A percentile compares a stretch with the other conserved stretches of the same genome.
Evolutionary conservation across 2,797 vertebrate genomes (phyloP).

Genomic region (Eremophila alpestris): DNA sequence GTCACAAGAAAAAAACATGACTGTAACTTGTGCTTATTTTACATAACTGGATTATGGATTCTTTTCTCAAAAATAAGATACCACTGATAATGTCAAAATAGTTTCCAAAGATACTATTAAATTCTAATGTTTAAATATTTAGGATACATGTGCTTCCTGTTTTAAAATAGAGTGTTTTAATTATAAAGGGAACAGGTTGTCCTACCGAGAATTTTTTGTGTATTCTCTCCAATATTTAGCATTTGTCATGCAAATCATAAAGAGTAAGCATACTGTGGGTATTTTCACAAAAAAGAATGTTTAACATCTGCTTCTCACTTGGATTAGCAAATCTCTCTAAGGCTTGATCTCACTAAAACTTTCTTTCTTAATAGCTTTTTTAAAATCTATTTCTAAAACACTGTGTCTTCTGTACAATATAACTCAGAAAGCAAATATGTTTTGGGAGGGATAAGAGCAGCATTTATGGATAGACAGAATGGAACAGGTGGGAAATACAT

Average conservation of each 20-base stretch:
- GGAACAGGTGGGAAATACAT: not conserved
- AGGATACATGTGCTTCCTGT: not conserved
- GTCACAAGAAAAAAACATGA: not conserved
- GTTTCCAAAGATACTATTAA: not conserved
- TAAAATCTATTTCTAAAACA: not conserved
- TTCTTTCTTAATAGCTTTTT: not conserved
- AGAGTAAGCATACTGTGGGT: not conserved
- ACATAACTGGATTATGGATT: slow-evolving; percentile 2
- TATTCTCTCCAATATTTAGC: not conserved
- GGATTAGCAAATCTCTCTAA: not conserved
- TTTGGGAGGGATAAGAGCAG: not conserved
- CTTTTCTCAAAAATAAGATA: slow-evolving; percentile 37
- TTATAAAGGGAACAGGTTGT: not conserved
- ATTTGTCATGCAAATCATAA: not conserved
- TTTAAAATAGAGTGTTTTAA: not conserved
- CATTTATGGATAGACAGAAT: not conserved
- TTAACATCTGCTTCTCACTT: not conserved
- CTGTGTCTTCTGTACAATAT: not conserved
- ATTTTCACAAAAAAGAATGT: not conserved
- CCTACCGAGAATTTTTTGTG: not conserved
- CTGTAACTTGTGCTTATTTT: not conserved
- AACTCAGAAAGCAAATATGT: not conserved
- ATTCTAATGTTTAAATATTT: not conserved
- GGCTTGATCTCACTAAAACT: not conserved
- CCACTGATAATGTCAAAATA: not conserved